phyloP scores from a whole-genome alignment of 2,888 invertebrate genomes.

The Camptogramma bilineatum region DNA sequence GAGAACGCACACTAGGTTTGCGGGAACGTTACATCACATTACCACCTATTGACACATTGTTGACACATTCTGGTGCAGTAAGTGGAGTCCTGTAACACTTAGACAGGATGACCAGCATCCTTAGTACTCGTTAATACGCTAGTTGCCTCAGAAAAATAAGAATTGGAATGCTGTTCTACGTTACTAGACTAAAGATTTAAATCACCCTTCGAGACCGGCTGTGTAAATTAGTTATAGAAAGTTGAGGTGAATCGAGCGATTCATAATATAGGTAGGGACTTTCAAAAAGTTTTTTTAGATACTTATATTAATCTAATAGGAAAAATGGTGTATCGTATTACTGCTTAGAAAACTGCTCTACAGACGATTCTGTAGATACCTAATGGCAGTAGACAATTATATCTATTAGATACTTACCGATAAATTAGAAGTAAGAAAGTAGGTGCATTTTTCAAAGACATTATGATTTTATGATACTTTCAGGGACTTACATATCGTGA shows the following conservation, averaged over 20 bases:
- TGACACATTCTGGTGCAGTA: constrained; percentile 19
- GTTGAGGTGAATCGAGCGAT: constrained; percentile 25
- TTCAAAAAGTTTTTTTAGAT: constrained; percentile 21
- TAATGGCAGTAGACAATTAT: neutral
- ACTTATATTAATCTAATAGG: constrained; percentile 19
- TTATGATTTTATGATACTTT: constrained; percentile 13
- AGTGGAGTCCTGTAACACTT: constrained; percentile 11
- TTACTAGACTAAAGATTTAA: constrained; percentile 29
- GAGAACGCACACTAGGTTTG: constrained; percentile 18
- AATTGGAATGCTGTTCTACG: constrained; percentile 37
- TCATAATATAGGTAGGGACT: constrained; percentile 7
- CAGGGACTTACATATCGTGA: constrained; percentile 22
- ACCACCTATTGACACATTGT: neutral
- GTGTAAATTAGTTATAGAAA: constrained; percentile 36
- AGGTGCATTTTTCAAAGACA: constrained; percentile 26
- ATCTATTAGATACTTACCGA: no score
- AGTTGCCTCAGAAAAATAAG: constrained; percentile 45
- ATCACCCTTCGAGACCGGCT: constrained; percentile 39
- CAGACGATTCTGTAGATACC: neutral
- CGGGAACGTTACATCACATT: constrained; percentile 17
- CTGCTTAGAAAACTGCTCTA: constrained; percentile 3
- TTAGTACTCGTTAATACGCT: constrained; percentile 41
- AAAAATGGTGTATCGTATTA: constrained; percentile 22
- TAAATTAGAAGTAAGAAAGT: neutral
- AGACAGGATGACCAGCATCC: constrained; percentile 27